Evolutionary conservation across 2,888 invertebrate species (phyloP), one percentile per base, ranked within the genome.

Genomic region (Nymphalis polychloros): DNA sequence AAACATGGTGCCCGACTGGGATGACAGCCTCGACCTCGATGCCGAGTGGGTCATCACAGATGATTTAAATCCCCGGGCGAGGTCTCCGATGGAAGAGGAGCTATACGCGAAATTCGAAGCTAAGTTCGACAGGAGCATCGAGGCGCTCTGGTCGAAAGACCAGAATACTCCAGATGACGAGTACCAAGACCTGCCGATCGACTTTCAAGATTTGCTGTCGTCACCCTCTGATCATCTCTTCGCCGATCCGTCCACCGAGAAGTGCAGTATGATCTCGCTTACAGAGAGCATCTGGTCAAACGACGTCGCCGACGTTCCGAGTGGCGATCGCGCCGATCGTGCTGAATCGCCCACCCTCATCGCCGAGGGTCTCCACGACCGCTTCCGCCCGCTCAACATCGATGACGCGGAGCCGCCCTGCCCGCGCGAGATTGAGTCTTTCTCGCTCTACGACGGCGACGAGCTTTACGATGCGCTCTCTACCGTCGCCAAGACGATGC

Each of bases 71-170:
- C 84, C 85, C 41, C 82, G 84, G 69, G 84, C 80, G 17, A 82
- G 81, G 66, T 81, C 87, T 49, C 90, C 90, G 19, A 78, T 82
- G 77, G 94, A 94, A 77, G 89, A 90, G 75, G 92, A 94, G 78
- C 84, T 92, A 67, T 93, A 94, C 76, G 94, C 94, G 6, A 93
- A 93, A 76, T 93, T 95, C 77, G 93, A 94, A 79, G 95, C 95
- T 8, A 95, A 95, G 84, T 95, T 95, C 82, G 94, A 95, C 81
- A 93, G 94, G 74, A 94, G 94, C 81, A 92, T 95, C 73, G 95
- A 95, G 83, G 95, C 95, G 50, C 86, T 95, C 69, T 95, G 95
- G 95, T 93, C 90, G 75, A 86, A 93, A 80, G 87, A 93, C 76
- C 89, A 91, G 82, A 84, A 87, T 77, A 91, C 92, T 13, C 92